Conservation (phyloP, 2,888 invertebrate genomes). For the Labia minor region DNA sequence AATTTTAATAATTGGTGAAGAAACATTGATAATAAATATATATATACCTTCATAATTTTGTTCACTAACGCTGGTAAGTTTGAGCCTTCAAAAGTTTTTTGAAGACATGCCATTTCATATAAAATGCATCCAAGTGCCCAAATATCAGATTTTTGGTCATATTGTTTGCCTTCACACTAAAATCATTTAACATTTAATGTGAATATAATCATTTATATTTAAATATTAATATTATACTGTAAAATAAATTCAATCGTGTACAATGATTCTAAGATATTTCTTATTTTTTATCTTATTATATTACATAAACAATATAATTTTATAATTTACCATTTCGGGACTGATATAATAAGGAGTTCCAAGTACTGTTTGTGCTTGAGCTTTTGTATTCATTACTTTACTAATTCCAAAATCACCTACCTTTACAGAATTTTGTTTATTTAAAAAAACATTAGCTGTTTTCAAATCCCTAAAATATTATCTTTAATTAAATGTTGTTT, state of each 20-base stretch:
- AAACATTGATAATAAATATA: too few relatives aligned
- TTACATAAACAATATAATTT: neutral
- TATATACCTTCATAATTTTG: slow-evolving; percentile 59
- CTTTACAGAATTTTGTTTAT: slow-evolving; percentile 53
- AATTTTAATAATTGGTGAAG: too few relatives aligned
- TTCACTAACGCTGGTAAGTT: slow-evolving; percentile 61
- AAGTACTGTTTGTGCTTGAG: slow-evolving; percentile 56
- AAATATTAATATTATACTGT: too few relatives aligned
- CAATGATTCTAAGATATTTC: neutral
- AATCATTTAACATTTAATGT: slow-evolving; percentile 27
- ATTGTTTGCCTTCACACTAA: slow-evolving; percentile 63
- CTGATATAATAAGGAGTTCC: slow-evolving; percentile 64
- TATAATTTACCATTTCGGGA: slow-evolving; percentile 65
- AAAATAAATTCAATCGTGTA: neutral
- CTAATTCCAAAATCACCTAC: slow-evolving; percentile 68
- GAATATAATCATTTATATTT: neutral
- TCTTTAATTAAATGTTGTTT: neutral
- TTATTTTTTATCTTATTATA: neutral
- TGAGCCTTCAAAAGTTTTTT: slow-evolving; percentile 60
- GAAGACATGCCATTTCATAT: slow-evolving; percentile 60
- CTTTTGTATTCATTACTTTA: slow-evolving; percentile 56
- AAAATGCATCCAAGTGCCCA: slow-evolving; percentile 69
- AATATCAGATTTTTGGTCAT: slow-evolving; percentile 65
- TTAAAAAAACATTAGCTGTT: slow-evolving; percentile 62
- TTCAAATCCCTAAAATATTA: slow-evolving; percentile 50